phyloP scores from a whole-genome alignment of 2,888 invertebrate genomes.

The Habroteleia sp. region DNA sequence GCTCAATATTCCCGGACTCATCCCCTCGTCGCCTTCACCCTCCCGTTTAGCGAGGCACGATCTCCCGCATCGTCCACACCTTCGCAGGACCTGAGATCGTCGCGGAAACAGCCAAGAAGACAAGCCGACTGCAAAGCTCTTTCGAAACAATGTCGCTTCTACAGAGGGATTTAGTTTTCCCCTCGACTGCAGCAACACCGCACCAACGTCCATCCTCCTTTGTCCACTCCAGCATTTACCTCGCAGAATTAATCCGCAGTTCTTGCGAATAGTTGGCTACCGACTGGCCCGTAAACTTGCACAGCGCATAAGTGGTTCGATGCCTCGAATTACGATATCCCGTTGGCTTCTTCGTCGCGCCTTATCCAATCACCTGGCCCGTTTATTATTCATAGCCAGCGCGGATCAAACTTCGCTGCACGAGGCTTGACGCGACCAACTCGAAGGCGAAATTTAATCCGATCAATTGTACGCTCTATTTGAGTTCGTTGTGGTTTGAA shows the following conservation, averaged over 20 bases:
- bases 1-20: slow-evolving; percentile 79
- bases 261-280: slow-evolving; percentile 7
- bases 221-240: slow-evolving; percentile 11
- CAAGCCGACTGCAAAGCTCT: slow-evolving; percentile 27
- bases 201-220: slow-evolving; percentile 9
- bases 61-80: slow-evolving; percentile 51
- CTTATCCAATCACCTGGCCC: no score
- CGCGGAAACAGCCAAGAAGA: slow-evolving; percentile 22
- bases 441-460: slow-evolving; percentile 15
- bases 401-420: slow-evolving; percentile 9
- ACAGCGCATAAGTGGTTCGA: slow-evolving; percentile 4
- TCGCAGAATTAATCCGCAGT: slow-evolving; percentile 11
- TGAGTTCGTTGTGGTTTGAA: no score
- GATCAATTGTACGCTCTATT: not conserved
- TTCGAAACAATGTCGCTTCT: slow-evolving; percentile 35
- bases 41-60: slow-evolving; percentile 12
- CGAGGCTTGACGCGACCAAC: slow-evolving; percentile 8
- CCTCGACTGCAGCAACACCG: slow-evolving; percentile 11
- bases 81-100: slow-evolving; percentile 62
- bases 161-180: slow-evolving; percentile 15
- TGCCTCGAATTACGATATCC: slow-evolving; percentile 13
- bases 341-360: no score
- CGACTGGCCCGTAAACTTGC: not conserved
- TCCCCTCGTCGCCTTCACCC: slow-evolving; percentile 61
- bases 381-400: slow-evolving; percentile 17